These are phyloP conservation scores for Drosophila pseudoobscura DNA, from an alignment of 1,140 invertebrate genomes.

Conservation along the genomic window DNA sequence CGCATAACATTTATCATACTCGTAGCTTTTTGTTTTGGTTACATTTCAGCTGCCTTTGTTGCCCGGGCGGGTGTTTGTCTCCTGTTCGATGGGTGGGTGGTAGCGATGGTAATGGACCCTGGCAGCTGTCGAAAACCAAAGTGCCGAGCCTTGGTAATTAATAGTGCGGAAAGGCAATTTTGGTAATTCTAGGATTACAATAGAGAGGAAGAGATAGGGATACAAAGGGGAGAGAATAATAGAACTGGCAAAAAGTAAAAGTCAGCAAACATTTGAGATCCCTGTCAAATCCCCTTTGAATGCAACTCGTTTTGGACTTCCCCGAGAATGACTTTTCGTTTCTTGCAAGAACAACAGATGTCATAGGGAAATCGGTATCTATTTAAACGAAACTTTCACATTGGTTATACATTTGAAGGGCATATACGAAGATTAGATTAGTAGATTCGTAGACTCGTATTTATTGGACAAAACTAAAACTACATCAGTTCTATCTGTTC, in stretches of 20 bases:
- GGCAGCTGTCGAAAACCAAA: conserved; percentile 36
- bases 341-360: not conserved
- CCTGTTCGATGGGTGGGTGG: not conserved
- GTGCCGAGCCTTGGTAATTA: conserved; percentile 49
- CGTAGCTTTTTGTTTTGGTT: conserved; percentile 47
- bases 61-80: conserved; percentile 26
- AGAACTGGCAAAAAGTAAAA: conserved; percentile 3
- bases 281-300: conserved; percentile 8
- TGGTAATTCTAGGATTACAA: conserved; percentile 29
- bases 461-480: no score
- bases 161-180: conserved; percentile 43
- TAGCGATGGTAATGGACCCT: conserved; percentile 6
- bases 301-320: not conserved
- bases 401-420: no score
- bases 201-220: not conserved
- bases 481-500: not conserved
- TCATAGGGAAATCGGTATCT: no score
- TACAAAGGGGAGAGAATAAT: not conserved
- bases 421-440: no score
- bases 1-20: conserved; percentile 52
- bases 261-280: conserved; percentile 32
- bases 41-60: conserved; percentile 46
- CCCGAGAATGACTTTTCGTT: not conserved
- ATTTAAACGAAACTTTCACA: no score
- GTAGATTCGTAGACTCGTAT: no score